Percentiles rank a stretch among this genome's conserved stretches.
phyloP scores from a whole-genome alignment of 1,140 invertebrate genomes.

The Leptopilina boulardi region DNA sequence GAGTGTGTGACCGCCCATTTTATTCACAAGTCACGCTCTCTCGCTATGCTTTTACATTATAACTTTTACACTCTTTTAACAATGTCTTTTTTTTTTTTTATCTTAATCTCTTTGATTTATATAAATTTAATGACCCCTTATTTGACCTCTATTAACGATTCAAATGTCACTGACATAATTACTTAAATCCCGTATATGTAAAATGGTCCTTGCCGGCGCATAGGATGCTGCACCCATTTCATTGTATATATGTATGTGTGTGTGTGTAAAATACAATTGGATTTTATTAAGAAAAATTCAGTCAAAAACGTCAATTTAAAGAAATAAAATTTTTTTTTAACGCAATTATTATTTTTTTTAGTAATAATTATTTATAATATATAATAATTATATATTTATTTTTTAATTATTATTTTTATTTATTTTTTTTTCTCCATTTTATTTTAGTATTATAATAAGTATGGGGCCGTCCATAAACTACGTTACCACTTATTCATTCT shows the following conservation, averaged over 20 bases:
- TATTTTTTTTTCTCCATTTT: too few relatives aligned
- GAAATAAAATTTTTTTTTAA: too few relatives aligned
- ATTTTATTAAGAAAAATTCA: not conserved
- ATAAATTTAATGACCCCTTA: not conserved
- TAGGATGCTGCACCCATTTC: constrained; percentile 18
- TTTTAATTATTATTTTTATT: too few relatives aligned
- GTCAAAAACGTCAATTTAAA: not conserved
- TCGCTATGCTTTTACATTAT: constrained; percentile 4
- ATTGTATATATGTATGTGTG: not conserved
- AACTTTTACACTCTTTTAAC: constrained; percentile 24
- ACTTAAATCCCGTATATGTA: constrained; percentile 17
- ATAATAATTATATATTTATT: too few relatives aligned
- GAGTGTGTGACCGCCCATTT: constrained; percentile 17
- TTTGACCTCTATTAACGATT: constrained; percentile 23
- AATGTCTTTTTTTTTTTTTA: constrained; percentile 29
- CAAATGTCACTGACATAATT: constrained; percentile 31
- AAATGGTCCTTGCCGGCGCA: not conserved
- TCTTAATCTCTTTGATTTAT: constrained; percentile 6
- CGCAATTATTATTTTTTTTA: too few relatives aligned
- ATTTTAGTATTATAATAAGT: too few relatives aligned
- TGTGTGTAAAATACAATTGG: too few relatives aligned
- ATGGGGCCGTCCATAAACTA: too few relatives aligned
- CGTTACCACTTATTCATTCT: too few relatives aligned
- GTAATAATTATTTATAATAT: too few relatives aligned
- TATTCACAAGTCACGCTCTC: constrained; percentile 23